phyloP scores from a whole-genome alignment of 2,888 invertebrate species.

The Erebia aethiops region DNA sequence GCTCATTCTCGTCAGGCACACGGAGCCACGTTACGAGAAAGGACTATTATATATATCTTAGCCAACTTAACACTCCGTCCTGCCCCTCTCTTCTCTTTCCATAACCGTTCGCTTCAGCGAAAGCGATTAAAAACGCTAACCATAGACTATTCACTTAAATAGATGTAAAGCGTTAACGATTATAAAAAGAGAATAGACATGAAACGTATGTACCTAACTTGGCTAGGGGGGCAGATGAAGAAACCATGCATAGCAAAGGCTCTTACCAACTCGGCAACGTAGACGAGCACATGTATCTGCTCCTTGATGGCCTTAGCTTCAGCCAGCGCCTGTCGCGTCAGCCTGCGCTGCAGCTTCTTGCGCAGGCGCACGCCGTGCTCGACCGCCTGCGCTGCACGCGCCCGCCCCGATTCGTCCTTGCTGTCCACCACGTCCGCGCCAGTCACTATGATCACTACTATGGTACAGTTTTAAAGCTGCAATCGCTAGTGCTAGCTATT shows the following conservation, averaged over 20 bases:
- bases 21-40: too few relatives aligned
- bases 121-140: too few relatives aligned
- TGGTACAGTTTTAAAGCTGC: slow-evolving; percentile 41
- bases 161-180: too few relatives aligned
- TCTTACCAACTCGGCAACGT: slow-evolving; percentile 90
- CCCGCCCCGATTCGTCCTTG: slow-evolving; percentile 64
- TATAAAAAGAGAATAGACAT: too few relatives aligned
- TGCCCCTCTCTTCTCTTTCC: too few relatives aligned
- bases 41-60: too few relatives aligned
- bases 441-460: slow-evolving; percentile 78
- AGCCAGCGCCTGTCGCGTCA: slow-evolving; percentile 89
- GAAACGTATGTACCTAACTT: too few relatives aligned
- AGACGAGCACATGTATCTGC: slow-evolving; percentile 90
- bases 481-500: not conserved
- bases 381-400: slow-evolving; percentile 88
- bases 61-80: too few relatives aligned
- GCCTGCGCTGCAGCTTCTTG: slow-evolving; percentile 88
- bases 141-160: too few relatives aligned
- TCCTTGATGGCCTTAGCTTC: slow-evolving; percentile 92
- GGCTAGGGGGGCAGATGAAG: too few relatives aligned
- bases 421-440: slow-evolving; percentile 59
- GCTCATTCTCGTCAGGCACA: too few relatives aligned
- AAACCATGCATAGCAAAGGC: not conserved
- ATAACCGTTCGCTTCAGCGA: too few relatives aligned
- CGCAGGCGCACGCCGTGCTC: slow-evolving; percentile 90